Conservation (phyloP, 2,888 invertebrate species). For the Selenia dentaria region DNA sequence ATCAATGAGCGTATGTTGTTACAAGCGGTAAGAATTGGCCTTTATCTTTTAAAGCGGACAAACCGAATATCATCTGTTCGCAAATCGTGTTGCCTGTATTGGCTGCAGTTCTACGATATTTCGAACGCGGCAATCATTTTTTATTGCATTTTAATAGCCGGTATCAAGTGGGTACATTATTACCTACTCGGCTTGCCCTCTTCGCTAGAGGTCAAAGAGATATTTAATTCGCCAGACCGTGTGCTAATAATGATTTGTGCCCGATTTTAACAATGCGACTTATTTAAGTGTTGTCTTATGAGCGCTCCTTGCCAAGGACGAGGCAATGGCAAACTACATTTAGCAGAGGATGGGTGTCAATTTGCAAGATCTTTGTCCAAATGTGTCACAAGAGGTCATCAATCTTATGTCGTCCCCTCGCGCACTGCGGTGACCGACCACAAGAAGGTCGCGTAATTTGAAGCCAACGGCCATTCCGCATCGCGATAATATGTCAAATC, state of each 20-base stretch:
- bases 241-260: slow-evolving; percentile 29
- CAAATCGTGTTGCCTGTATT: slow-evolving; percentile 11
- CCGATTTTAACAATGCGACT: slow-evolving; percentile 15
- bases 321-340: slow-evolving; percentile 4
- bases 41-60: no score
- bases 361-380: slow-evolving; percentile 15
- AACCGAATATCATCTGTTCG: no score
- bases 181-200: slow-evolving; percentile 41
- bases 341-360: slow-evolving; percentile 9
- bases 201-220: slow-evolving; percentile 43
- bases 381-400: slow-evolving; percentile 20
- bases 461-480: slow-evolving; percentile 49
- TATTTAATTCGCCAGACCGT: slow-evolving; percentile 39
- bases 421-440: slow-evolving; percentile 16
- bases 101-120: slow-evolving; percentile 34
- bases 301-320: slow-evolving; percentile 6
- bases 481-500: slow-evolving; percentile 65
- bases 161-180: slow-evolving; percentile 39
- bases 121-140: slow-evolving; percentile 44
- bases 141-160: slow-evolving; percentile 54
- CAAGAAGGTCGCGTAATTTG: slow-evolving; percentile 37
- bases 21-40: neutral
- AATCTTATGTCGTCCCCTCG: slow-evolving; percentile 21
- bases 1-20: slow-evolving; percentile 6
- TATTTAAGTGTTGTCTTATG: neutral